Evolutionary conservation across 2,888 invertebrate genomes (phyloP), one percentile per base, ranked within the genome.

Genomic region (Mythimna pallens): DNA sequence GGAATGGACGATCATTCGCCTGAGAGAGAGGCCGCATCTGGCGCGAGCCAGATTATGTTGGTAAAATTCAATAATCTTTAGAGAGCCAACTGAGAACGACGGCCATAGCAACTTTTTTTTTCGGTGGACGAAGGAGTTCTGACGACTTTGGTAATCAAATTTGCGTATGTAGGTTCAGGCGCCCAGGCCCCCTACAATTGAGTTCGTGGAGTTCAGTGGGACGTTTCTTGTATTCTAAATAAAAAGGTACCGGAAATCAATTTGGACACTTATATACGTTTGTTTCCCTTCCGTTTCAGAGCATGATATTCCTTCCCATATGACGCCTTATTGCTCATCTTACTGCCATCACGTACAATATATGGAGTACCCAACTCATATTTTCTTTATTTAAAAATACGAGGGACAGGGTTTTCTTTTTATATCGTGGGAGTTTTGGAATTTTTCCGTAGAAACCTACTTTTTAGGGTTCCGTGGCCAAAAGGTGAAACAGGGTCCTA

Each of bases 11-110:
- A 94, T 94, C 93, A 92, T 92, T 93, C 89, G 91, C 90, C 88
- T 84, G 86, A 87, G 89, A 89, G 89, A 86, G 86, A 87, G 91
- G 92, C 81, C 93, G 81, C 95, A 94, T 92, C 94, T 95, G 95
- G 93, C 91, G 89, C 86, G 90, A 86, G 90, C 88, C 87, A 92
- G 93, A 94, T 95, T 94, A 94, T 92, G 91, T 93, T 90, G 91
- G 90, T 92, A 90, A 92, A 95, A 95, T 94, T 95, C 94, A 94
- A 95, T 94, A 95, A 94, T 93, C 93, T 93, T 89, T 88, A 86
- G 89, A 90, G 88, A 85, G 88, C 91, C 94, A 94, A 92, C 94
- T 95, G 94, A 89, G 93, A 77, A 88, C 87, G 89, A 86, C 88
- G 86, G 88, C 82, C 86, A 88, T 90, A 87, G 89, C 87, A 89